phyloP scores from a whole-genome alignment of 1,140 invertebrate species.

The Halotydeus destructor region DNA sequence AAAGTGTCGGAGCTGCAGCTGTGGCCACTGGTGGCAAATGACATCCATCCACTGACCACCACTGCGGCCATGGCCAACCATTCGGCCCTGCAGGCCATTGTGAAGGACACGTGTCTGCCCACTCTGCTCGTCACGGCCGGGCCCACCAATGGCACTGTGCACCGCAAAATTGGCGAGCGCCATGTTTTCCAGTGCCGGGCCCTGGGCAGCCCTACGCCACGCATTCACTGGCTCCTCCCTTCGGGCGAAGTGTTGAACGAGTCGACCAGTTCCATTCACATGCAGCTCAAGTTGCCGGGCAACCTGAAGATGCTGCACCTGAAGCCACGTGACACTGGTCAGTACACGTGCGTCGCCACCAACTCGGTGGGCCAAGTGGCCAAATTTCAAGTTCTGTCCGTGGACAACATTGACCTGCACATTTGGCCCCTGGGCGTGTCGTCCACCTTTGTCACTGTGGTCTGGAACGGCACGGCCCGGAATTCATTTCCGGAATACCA shows the following conservation, averaged over 20 bases:
- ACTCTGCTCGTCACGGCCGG: no score
- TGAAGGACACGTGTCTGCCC: no score
- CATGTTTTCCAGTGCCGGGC: conserved; percentile 27
- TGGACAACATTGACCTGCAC: conserved; percentile 25
- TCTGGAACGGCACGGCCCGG: conserved; percentile 27
- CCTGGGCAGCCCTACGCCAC: conserved; percentile 24
- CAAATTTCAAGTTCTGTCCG: conserved; percentile 17
- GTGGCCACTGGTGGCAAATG: no score
- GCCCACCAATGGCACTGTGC: conserved; percentile 17
- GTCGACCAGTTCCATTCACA: conserved; percentile 19
- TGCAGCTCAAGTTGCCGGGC: conserved; percentile 21
- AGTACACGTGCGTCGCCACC: conserved; percentile 21
- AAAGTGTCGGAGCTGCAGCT: no score
- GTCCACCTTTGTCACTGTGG: conserved; percentile 26
- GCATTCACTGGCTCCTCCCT: conserved; percentile 27
- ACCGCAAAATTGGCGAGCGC: conserved; percentile 24
- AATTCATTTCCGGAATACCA: conserved; percentile 24
- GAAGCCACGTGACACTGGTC: conserved; percentile 19
- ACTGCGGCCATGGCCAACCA: no score
- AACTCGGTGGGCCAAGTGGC: conserved; percentile 16
- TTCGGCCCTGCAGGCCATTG: no score
- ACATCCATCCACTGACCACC: no score
- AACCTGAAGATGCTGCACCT: conserved; percentile 23
- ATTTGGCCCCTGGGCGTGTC: conserved; percentile 22
- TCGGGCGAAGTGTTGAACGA: conserved; percentile 22